Conservation (phyloP, 2,888 invertebrate species). For the Meloe dianella region DNA sequence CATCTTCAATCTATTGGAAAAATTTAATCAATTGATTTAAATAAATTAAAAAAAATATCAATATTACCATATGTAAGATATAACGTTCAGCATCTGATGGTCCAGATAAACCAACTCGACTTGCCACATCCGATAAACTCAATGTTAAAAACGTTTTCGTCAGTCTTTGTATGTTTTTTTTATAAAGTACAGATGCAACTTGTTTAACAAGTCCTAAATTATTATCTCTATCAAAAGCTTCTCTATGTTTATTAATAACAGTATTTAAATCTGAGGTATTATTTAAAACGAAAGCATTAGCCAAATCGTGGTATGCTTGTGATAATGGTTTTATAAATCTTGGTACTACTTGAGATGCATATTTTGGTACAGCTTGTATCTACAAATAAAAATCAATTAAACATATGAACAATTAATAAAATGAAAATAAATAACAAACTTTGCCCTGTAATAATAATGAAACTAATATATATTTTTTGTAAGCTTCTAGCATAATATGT, state of each 20-base stretch:
- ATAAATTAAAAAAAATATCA: not conserved
- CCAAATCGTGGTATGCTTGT: conserved; percentile 86
- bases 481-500: conserved; percentile 96
- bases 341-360: conserved; percentile 87
- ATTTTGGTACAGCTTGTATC: conserved; percentile 79
- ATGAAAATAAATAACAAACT: conserved; percentile 59
- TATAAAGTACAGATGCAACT: conserved; percentile 88
- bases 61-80: conserved; percentile 90
- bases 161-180: conserved; percentile 94
- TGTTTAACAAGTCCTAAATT: conserved; percentile 82
- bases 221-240: conserved; percentile 69
- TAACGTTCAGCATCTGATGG: conserved; percentile 91
- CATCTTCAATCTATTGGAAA: conserved; percentile 93
- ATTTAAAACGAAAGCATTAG: conserved; percentile 78
- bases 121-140: conserved; percentile 87
- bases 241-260: conserved; percentile 78
- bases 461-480: conserved; percentile 94
- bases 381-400: conserved; percentile 45
- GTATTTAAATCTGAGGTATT: conserved; percentile 74
- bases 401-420: conserved; percentile 8
- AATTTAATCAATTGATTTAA: not conserved
- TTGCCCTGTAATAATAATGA: conserved; percentile 92
- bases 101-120: conserved; percentile 83
- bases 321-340: conserved; percentile 85
- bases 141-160: conserved; percentile 94